Percentiles rank a stretch among this genome's conserved stretches.
These are phyloP conservation scores for Leptosomus discolor DNA, from an alignment of 2,113 vertebrate genomes.

Conservation along the genomic window DNA sequence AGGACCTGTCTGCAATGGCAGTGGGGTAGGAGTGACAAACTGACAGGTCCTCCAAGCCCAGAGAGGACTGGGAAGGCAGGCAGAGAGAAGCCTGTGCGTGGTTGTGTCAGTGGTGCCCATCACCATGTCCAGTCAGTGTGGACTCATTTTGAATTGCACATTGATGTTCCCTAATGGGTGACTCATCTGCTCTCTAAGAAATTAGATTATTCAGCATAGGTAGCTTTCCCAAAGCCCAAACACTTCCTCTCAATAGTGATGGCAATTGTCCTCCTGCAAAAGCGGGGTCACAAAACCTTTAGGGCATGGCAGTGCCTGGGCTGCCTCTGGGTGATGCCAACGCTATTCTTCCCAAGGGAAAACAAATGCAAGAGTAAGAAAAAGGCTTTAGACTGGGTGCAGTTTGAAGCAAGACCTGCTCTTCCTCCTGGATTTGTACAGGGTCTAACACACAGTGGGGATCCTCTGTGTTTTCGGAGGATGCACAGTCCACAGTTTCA, in stretches of 20 bases:
- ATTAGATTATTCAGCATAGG: neutral
- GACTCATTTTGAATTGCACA: neutral
- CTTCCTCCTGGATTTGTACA: neutral
- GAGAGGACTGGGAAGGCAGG: neutral
- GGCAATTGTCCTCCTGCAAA: neutral
- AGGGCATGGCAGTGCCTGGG: neutral
- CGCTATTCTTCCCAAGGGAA: neutral
- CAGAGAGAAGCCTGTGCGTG: fast-evolving
- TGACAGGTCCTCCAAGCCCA: neutral
- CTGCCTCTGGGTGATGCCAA: neutral
- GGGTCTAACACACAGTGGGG: neutral
- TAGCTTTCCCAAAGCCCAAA: neutral
- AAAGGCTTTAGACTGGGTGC: neutral
- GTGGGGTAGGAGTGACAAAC: neutral
- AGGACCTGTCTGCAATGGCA: neutral
- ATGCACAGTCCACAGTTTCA: fast-evolving
- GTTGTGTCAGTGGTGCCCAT: neutral
- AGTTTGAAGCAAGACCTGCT: neutral
- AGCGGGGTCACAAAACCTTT: neutral
- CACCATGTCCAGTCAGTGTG: neutral
- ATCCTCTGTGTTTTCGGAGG: neutral
- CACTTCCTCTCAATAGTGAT: neutral
- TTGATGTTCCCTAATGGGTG: neutral
- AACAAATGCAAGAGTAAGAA: neutral
- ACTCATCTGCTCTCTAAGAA: neutral